These are phyloP conservation scores for Ormyrus thymus DNA, from an alignment of 2,888 invertebrate genomes.

Conservation along the genomic window DNA sequence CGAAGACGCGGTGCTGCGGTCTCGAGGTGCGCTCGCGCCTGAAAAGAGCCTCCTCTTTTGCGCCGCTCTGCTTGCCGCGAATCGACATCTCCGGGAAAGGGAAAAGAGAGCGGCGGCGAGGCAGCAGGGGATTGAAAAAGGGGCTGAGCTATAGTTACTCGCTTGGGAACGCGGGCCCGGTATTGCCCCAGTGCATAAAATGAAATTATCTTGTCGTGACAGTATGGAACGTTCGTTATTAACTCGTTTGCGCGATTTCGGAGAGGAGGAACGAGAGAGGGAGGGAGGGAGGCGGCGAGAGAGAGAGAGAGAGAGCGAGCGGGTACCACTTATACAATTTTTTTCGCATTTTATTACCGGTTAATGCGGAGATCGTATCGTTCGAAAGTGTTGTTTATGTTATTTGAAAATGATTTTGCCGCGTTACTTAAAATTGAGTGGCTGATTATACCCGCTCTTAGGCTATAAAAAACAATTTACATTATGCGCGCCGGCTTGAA, in stretches of 20 bases:
- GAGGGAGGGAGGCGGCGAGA: slow-evolving; percentile 9
- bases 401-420: slow-evolving; percentile 45
- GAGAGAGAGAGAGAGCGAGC: neutral
- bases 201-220: slow-evolving; percentile 66
- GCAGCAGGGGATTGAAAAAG: slow-evolving; percentile 66
- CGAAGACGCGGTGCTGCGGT: slow-evolving; percentile 24
- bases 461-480: slow-evolving; percentile 47
- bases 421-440: slow-evolving; percentile 44
- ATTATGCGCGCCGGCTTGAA: slow-evolving; percentile 11
- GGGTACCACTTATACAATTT: slow-evolving; percentile 33
- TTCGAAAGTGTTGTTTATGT: slow-evolving; percentile 49
- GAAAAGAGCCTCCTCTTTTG: slow-evolving; percentile 45
- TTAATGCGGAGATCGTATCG: slow-evolving; percentile 41
- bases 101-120: slow-evolving; percentile 34
- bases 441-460: slow-evolving; percentile 22
- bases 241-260: slow-evolving; percentile 62
- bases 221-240: slow-evolving; percentile 64
- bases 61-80: slow-evolving; percentile 42
- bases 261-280: neutral
- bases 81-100: slow-evolving; percentile 42
- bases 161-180: slow-evolving; percentile 64
- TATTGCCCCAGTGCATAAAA: slow-evolving; percentile 64
- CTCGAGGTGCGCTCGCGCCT: slow-evolving; percentile 30
- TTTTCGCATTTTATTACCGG: slow-evolving; percentile 43
- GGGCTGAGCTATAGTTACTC: slow-evolving; percentile 67